Base-by-base conservation (phyloP, 2,888 invertebrate species). In the Muschampia plurimacula region DNA sequence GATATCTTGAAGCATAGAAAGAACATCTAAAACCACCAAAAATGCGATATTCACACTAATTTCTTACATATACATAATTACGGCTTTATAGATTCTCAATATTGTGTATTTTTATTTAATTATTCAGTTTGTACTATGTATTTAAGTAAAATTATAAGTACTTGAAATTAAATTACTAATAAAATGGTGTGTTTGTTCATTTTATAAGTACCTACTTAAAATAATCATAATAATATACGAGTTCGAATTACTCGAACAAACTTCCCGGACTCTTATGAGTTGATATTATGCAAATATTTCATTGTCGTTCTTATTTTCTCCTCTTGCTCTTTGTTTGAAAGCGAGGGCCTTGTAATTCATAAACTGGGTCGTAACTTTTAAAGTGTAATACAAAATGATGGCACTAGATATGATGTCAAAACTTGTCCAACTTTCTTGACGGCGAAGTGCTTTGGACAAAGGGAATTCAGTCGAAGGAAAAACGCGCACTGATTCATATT, bases 331-430 rank as follows among this genome's bases (percentile, higher is more conserved):
- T 57, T 67, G 55, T 65, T 64, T 36, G 13, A 13, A 6, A 64
- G 65, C 57, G 57, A 59, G 59, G 3, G 68, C 46, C 28, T 70
- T 70, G 63, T 65, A 65, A 70, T 59, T 72, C 41, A 62, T 32
- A 60, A 71, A 72, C 71, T 72, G 66, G 71, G 71, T 72, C 39
- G 65, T 60, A 66, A 67, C 71, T 72, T 72, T 67, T 66, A 60
- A 72, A 72, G 66, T 60, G 60, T 67, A 62, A 67, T 71, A 66
- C 60, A 72, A 63, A 69, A 62, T 69, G 55, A 63, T 62, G 60
- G 49, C 65, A 67, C 60, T 52, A 52, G 60, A 64, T 59, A 59
- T 71, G 66, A 41, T 66, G 66, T 66, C 66, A 15, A 39, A 66
- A 4, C 71, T 71, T 66, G 59, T 71, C 60, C 46, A 71, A 71